A percentile compares a stretch with the other conserved stretches of the same genome.
Evolutionary conservation across 2,797 vertebrate species (phyloP).

Genomic region (Australoheros facetus): DNA sequence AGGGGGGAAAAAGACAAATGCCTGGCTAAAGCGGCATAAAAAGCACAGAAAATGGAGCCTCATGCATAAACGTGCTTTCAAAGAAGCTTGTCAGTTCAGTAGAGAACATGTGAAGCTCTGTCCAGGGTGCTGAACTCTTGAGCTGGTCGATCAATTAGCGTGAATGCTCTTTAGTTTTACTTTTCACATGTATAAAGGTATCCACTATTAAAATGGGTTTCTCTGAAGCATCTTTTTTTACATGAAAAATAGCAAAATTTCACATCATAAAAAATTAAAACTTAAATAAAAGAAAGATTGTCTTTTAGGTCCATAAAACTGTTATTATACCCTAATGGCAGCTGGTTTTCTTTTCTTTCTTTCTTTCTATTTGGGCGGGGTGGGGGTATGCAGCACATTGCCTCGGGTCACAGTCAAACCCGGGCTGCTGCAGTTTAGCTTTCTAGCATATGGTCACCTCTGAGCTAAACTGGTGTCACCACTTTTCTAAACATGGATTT

Average conservation of each 20-base stretch:
- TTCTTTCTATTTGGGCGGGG: not conserved
- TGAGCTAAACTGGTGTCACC: not conserved
- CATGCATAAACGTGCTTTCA: not conserved
- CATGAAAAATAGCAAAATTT: slow-evolving; percentile 3
- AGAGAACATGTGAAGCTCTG: slow-evolving; percentile 1
- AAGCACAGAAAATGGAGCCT: not conserved
- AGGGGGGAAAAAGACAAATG: not conserved
- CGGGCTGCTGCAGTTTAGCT: not conserved
- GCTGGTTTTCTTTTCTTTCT: not conserved
- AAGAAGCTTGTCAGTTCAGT: not conserved
- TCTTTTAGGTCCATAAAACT: not conserved
- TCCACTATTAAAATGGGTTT: slow-evolving; percentile 14
- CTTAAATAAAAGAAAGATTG: not conserved
- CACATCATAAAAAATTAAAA: slow-evolving; percentile 12
- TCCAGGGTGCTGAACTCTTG: slow-evolving; percentile 54
- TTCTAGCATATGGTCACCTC: not conserved
- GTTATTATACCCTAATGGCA: not conserved
- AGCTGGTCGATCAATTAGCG: not conserved
- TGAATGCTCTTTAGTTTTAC: not conserved
- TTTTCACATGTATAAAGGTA: not conserved
- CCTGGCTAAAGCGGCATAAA: not conserved
- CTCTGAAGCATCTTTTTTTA: not conserved
- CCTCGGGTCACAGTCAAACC: not conserved
- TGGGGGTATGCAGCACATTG: not conserved
- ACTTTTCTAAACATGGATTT: not conserved